phyloP scores from a whole-genome alignment of 2,113 vertebrate species.

The Pogona vitticeps region DNA sequence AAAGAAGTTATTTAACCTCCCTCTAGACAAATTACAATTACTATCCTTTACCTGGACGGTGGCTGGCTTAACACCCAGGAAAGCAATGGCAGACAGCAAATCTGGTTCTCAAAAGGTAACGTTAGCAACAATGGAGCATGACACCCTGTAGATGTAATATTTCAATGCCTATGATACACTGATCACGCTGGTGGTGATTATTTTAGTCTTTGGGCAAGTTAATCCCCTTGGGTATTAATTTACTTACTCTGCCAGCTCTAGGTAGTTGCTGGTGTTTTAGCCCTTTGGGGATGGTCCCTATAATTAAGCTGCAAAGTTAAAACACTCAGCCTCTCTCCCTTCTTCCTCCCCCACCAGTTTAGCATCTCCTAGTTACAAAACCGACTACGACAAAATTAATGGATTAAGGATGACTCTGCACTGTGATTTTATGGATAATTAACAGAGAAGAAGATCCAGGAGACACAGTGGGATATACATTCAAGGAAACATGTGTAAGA shows the following conservation, averaged over 20 bases:
- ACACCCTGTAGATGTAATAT: conserved; percentile 36
- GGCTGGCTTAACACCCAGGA: neutral
- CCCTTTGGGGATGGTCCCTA: conserved; percentile 35
- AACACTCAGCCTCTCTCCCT: conserved; percentile 16
- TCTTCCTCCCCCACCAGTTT: conserved; percentile 1
- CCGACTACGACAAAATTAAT: neutral
- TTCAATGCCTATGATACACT: conserved; percentile 59
- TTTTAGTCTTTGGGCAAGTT: conserved; percentile 39
- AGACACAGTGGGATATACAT: neutral
- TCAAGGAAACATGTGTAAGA: neutral
- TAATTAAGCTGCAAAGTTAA: conserved; percentile 48
- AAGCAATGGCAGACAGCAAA: conserved; percentile 1
- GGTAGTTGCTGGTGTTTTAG: conserved; percentile 49
- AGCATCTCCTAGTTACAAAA: neutral
- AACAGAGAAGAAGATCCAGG: neutral
- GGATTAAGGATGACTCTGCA: neutral
- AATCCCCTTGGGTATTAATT: conserved; percentile 69
- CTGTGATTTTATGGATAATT: neutral
- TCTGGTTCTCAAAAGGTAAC: conserved; percentile 15
- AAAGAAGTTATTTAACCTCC: neutral
- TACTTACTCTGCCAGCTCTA: conserved; percentile 44
- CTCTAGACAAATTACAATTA: fast-evolving
- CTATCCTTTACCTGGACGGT: conserved; percentile 52
- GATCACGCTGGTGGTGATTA: conserved; percentile 58
- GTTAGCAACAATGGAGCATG: neutral